Evolutionary conservation across 2,888 invertebrate species (phyloP).

Genomic region (Marronus borbonicus): DNA sequence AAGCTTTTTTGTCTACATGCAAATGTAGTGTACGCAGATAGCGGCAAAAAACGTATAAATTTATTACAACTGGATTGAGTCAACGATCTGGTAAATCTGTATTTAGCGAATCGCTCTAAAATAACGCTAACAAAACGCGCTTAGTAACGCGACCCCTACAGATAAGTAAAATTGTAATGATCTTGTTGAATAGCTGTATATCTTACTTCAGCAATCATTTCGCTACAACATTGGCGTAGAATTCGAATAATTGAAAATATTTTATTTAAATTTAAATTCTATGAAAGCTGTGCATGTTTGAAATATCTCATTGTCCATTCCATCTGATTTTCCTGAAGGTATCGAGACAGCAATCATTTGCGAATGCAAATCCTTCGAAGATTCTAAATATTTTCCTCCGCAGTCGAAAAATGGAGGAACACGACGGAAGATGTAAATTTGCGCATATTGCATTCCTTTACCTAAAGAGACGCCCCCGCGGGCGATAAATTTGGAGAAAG

Average conservation of each 20-base stretch:
- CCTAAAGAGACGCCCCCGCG: slow-evolving; percentile 1
- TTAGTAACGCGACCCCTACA: too few relatives aligned
- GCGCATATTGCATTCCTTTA: slow-evolving; percentile 28
- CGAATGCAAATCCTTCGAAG: slow-evolving; percentile 16
- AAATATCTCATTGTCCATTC: slow-evolving; percentile 6
- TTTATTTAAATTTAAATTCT: neutral
- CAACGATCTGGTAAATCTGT: too few relatives aligned
- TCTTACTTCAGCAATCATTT: too few relatives aligned
- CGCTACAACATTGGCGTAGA: neutral
- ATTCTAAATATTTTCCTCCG: slow-evolving; percentile 18
- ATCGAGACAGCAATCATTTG: slow-evolving; percentile 22
- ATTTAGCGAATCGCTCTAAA: too few relatives aligned
- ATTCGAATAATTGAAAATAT: neutral
- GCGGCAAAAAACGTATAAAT: too few relatives aligned
- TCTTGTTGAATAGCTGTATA: too few relatives aligned
- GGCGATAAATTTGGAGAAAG: slow-evolving; percentile 7
- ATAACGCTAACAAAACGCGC: too few relatives aligned
- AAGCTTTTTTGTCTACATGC: too few relatives aligned
- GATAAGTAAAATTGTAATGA: too few relatives aligned
- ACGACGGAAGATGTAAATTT: neutral
- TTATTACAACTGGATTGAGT: too few relatives aligned
- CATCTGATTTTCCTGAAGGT: neutral
- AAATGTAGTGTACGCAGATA: too few relatives aligned
- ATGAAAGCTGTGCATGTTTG: neutral
- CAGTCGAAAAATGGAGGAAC: slow-evolving; percentile 3